Evolutionary conservation across 2,113 vertebrate species (phyloP).

Genomic region (Toxostoma redivivum): DNA sequence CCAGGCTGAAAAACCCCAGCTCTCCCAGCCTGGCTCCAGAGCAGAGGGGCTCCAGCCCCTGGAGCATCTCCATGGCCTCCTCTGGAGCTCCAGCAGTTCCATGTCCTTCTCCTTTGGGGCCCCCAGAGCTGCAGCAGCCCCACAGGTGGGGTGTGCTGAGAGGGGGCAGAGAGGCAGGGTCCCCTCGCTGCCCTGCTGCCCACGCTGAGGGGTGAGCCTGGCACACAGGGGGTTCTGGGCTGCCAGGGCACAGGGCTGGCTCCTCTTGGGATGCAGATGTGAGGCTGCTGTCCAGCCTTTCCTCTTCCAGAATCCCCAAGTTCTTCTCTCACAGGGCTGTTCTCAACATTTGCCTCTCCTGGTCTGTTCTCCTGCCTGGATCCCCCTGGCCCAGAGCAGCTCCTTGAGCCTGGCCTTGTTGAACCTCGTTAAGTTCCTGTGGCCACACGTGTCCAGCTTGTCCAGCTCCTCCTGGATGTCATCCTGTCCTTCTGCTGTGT

Average conservation of each 20-base stretch:
- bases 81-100: neutral
- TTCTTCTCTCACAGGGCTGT: neutral
- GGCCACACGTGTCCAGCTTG: neutral
- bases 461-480: neutral
- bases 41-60: neutral
- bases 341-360: neutral
- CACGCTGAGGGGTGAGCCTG: neutral
- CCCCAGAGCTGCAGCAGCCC: neutral
- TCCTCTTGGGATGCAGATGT: no score
- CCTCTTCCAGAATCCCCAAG: neutral
- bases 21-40: neutral
- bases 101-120: fast-evolving
- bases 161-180: neutral
- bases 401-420: neutral
- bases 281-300: neutral
- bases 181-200: neutral
- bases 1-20: neutral
- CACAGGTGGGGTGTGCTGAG: neutral
- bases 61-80: neutral
- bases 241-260: neutral
- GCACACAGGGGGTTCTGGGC: neutral
- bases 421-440: neutral
- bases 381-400: fast-evolving
- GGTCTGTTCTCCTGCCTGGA: neutral
- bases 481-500: neutral